A percentile compares a stretch with the other conserved stretches of the same genome.
phyloP scores from a whole-genome alignment of 2,888 invertebrate species.

The Chelonus formosanus region DNA sequence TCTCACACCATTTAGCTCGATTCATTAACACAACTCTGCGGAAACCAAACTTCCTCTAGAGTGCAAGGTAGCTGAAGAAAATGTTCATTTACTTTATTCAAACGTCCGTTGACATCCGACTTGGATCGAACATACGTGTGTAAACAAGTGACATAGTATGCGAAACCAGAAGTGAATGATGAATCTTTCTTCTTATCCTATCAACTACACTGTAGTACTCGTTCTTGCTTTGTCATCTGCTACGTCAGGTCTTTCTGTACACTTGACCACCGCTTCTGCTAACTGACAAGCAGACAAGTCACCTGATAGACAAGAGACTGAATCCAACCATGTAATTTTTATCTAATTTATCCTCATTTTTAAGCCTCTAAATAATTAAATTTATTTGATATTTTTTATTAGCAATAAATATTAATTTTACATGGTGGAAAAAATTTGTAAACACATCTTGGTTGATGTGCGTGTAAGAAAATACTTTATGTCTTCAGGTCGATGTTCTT shows the following conservation, averaged over 20 bases:
- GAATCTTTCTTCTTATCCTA: constrained; percentile 8
- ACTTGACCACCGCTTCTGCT: neutral
- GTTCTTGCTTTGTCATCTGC: constrained; percentile 20
- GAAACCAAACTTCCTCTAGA: constrained; percentile 21
- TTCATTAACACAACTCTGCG: constrained; percentile 15
- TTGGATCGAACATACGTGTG: neutral
- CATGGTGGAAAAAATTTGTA: constrained; percentile 13
- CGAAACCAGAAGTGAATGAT: constrained; percentile 19
- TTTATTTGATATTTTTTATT: too few species aligned
- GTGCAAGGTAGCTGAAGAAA: constrained; percentile 9
- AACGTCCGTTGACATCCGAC: too few species aligned
- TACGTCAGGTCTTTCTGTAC: neutral
- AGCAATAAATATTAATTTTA: too few species aligned
- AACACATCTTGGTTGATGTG: constrained; percentile 2
- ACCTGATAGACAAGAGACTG: neutral
- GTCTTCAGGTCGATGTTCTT: constrained; percentile 27
- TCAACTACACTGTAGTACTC: neutral
- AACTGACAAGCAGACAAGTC: constrained; percentile 4
- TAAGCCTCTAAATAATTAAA: too few species aligned
- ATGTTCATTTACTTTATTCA: too few species aligned
- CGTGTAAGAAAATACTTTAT: constrained; percentile 24
- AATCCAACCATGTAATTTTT: neutral
- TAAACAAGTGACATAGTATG: constrained; percentile 13
- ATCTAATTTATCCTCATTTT: too few species aligned
- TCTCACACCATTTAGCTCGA: constrained; percentile 20